phyloP scores from a whole-genome alignment of 2,888 invertebrate species.

The Diabrotica balteata region DNA sequence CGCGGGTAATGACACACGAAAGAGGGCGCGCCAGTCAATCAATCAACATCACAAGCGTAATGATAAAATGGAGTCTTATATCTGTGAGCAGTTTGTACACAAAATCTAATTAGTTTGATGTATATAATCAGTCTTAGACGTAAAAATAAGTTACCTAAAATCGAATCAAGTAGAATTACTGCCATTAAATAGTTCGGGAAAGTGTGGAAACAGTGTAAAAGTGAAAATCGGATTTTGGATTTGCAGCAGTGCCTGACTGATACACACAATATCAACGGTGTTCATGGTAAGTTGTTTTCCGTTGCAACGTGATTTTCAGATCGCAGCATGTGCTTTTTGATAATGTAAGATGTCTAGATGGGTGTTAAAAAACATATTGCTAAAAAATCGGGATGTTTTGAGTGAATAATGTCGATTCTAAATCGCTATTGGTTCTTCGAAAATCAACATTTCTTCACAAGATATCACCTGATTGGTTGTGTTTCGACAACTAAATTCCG shows the following conservation, averaged over 20 bases:
- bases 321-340: constrained; percentile 25
- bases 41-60: constrained; percentile 55
- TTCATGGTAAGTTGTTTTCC: constrained; percentile 60
- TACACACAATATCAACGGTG: constrained; percentile 53
- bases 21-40: constrained; percentile 52
- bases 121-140: constrained; percentile 48
- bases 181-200: constrained; percentile 33
- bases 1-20: constrained; percentile 25
- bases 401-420: constrained; percentile 37
- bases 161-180: constrained; percentile 45
- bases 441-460: constrained; percentile 61
- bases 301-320: constrained; percentile 40
- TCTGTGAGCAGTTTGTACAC: constrained; percentile 60
- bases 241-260: constrained; percentile 25
- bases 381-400: constrained; percentile 22
- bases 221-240: constrained; percentile 39
- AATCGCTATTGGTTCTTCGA: constrained; percentile 57
- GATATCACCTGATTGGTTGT: constrained; percentile 63
- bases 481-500: constrained; percentile 61
- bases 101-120: constrained; percentile 55
- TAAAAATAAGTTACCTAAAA: constrained; percentile 46
- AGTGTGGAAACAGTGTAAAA: constrained; percentile 41
- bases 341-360: constrained; percentile 12
- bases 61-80: constrained; percentile 62
- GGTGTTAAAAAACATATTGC: constrained; percentile 24